Conservation (phyloP, 1,140 invertebrate genomes). For the Magallana gigas region DNA sequence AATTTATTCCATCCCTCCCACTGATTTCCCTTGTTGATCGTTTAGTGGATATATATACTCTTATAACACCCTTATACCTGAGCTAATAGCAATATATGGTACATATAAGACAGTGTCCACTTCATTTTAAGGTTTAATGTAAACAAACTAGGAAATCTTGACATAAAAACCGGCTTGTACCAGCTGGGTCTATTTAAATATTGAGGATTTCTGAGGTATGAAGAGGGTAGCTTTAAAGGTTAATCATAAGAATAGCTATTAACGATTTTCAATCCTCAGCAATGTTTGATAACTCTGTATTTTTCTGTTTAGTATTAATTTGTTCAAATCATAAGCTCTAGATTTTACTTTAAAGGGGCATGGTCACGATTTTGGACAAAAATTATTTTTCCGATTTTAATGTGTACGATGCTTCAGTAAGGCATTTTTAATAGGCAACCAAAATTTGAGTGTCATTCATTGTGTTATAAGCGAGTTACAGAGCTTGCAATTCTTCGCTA, state of each 20-base stretch:
- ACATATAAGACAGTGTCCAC: neutral
- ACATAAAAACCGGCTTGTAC: neutral
- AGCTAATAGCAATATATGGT: neutral
- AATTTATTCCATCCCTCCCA: too few relatives aligned
- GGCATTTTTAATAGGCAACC: too few relatives aligned
- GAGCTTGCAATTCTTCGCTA: too few relatives aligned
- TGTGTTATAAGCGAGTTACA: too few relatives aligned
- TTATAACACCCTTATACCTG: neutral
- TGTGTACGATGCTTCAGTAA: too few relatives aligned
- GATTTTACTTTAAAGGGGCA: neutral
- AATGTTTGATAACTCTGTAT: neutral
- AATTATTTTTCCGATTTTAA: too few relatives aligned
- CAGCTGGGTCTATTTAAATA: neutral
- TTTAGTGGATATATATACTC: neutral
- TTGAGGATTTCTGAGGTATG: neutral
- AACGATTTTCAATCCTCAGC: neutral
- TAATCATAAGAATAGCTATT: neutral
- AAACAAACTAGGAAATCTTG: neutral
- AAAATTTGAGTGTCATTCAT: too few relatives aligned
- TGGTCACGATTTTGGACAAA: too few relatives aligned
- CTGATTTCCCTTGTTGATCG: neutral
- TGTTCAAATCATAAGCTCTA: neutral
- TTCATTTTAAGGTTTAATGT: constrained; percentile 8
- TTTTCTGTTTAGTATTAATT: neutral
- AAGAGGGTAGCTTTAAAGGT: too few relatives aligned